Base-by-base conservation (phyloP, 2,797 vertebrate species). In the Pseudocheirus occidentalis region DNA sequence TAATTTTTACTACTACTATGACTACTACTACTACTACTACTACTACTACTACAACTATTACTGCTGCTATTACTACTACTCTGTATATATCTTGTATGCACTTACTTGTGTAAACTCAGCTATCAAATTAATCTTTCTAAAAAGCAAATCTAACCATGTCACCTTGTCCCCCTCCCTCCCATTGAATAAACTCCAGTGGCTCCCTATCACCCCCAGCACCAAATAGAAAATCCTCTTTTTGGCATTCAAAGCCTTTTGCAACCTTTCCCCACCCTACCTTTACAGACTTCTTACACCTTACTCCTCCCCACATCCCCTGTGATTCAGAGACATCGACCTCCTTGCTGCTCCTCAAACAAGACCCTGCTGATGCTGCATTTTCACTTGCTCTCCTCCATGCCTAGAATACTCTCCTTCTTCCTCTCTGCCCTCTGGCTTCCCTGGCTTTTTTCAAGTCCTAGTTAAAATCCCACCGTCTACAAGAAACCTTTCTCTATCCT, bases 41-140 rank as follows among this genome's bases (percentile, higher is more conserved):
- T 2, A 1, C 4, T 50, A 7, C 1, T 27, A 57, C 0, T 29
- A 87, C 18, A 16, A 58, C 0, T 24, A 5, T 53, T 27, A 4
- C 2, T 50, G 0, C 16, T 90, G 10, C 28, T 90, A 46, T 13
- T 53, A 0, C 6, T 55, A 9, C 3, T 87, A 46, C 21, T 50
- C 73, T 28, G 9, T 27, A 87, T 50, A 27, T 46, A 27, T 50
- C 9, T 50, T 87, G 73, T 27, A 24, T 87, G 21, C 40, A 50
- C 40, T 50, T 87, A 87, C 50, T 87, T 87, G 18, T 27, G 40
- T 46, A 50, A 0, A 50, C 24, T 50, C 73, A 87, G 10, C 21
- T 87, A 28, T 27, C 9, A 50, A 50, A 27, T 87, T 50, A 87
- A 50, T 50, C 40, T 87, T 87, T 40, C 40, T 50, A 87, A 87